Percentiles rank a stretch among this genome's conserved stretches.
Conservation (phyloP, 2,797 vertebrate species). For the Microctenopoma stevenorrisi region DNA sequence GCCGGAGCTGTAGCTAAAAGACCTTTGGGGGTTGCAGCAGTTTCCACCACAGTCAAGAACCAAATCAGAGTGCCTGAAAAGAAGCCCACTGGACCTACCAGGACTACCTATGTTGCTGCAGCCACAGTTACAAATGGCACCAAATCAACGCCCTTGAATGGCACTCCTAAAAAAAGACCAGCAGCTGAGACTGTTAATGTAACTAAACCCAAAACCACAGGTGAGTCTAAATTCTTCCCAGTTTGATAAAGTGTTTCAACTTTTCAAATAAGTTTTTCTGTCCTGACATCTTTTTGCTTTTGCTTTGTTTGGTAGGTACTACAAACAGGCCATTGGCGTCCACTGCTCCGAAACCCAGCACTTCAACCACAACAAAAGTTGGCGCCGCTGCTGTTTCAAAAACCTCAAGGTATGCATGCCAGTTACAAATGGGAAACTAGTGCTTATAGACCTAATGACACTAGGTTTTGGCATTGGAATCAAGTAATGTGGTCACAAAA, state of each 20-base stretch:
- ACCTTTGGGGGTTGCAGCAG: constrained; percentile 35
- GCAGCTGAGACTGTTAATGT: constrained; percentile 49
- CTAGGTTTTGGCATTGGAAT: neutral
- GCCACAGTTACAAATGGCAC: constrained; percentile 52
- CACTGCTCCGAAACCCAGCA: constrained; percentile 55
- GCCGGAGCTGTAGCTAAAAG: constrained; percentile 62
- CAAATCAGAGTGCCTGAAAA: constrained; percentile 67
- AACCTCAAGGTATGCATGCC: constrained; percentile 76
- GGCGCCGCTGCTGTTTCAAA: constrained; percentile 57
- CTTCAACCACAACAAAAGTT: constrained; percentile 52
- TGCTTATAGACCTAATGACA: neutral
- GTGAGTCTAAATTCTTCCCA: constrained; percentile 46
- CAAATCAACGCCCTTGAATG: constrained; percentile 46
- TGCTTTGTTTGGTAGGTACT: constrained; percentile 38
- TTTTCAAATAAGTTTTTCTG: neutral
- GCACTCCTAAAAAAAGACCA: constrained; percentile 59
- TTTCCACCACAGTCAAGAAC: constrained; percentile 45
- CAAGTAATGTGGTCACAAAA: neutral
- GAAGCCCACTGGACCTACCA: constrained; percentile 62
- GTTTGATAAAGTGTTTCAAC: neutral
- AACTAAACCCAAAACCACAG: constrained; percentile 72
- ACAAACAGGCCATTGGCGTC: constrained; percentile 50
- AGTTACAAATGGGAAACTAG: neutral
- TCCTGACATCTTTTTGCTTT: neutral
- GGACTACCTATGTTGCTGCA: constrained; percentile 55